Base-by-base conservation (phyloP, 2,797 vertebrate species). In the Lindbergichthys nudifrons region DNA sequence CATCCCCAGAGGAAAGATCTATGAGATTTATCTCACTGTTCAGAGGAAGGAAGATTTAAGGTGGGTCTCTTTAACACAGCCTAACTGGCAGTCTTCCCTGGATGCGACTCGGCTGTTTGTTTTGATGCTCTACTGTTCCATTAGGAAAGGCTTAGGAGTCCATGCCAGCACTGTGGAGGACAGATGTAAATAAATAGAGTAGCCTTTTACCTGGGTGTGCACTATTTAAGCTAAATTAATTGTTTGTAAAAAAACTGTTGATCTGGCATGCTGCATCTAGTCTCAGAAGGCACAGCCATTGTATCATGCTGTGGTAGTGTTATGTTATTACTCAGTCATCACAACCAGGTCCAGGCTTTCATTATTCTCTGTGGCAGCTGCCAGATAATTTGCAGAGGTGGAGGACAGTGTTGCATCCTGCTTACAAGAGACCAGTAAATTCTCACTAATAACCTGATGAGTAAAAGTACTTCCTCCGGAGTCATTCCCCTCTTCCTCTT, bases 1-100 rank as follows among this genome's bases (percentile, higher is more conserved):
- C 93, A 99, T 99, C 92, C 98, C 98, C 26, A 95, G 98, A 80
- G 98, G 98, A 65, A 99, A 99, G 95, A 99, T 99, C 95, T 99
- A 99, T 32, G 98, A 99, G 95, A 95, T 99, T 90, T 99, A 99
- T 93, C 96, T 99, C 92, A 98, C 97, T 3, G 94, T 97, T 90
- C 98, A 99, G 94, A 96, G 96, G 93, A 97, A 97, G 62, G 97
- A 99, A 91, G 97, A 99, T 83, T 96, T 98, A 95, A 98, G 98
- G 98, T 99, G 88, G 88, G 96, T 96, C 92, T 90, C 70, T 77
- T 63, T 81, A 81, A 80, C 70, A 65, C 84, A 77, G 79, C 45
- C 65, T 87, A 88, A 85, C 88, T 82, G 84, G 84, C 89, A 83
- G 73, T 85, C 81, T 85, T 87, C 79, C 87, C 84, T 80, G 60